Evolutionary conservation across 2,888 invertebrate species (phyloP).

Genomic region (Diabrotica balteata): DNA sequence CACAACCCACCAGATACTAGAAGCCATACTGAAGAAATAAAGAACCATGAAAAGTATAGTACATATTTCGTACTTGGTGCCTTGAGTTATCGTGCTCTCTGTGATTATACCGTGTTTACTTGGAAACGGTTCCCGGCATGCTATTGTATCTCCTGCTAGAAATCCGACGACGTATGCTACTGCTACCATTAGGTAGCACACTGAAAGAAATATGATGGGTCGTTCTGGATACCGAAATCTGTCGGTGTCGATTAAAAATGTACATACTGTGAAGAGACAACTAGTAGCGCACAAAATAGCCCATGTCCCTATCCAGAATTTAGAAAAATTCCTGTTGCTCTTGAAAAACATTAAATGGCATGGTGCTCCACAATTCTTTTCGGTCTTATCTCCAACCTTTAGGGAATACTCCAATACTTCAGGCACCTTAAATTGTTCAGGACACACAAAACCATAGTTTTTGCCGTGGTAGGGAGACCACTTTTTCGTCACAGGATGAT

Average conservation of each 20-base stretch:
- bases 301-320: constrained; percentile 94
- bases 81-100: constrained; percentile 87
- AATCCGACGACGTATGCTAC: constrained; percentile 89
- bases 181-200: constrained; percentile 95
- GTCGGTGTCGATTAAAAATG: constrained; percentile 93
- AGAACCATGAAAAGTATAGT: constrained; percentile 96
- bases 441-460: constrained; percentile 87
- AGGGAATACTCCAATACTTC: constrained; percentile 82
- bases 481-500: constrained; percentile 39
- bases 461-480: constrained; percentile 58
- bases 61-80: constrained; percentile 82
- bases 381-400: constrained; percentile 79
- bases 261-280: constrained; percentile 90
- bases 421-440: constrained; percentile 84
- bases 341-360: constrained; percentile 94
- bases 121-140: constrained; percentile 84
- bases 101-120: constrained; percentile 75
- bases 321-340: constrained; percentile 81
- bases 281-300: constrained; percentile 88
- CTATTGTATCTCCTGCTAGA: constrained; percentile 80
- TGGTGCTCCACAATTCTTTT: constrained; percentile 83
- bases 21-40: constrained; percentile 96
- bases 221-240: constrained; percentile 96
- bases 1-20: constrained; percentile 97
- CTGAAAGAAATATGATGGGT: constrained; percentile 95